phyloP scores from a whole-genome alignment of 2,113 vertebrate species.

The Mola mola region DNA sequence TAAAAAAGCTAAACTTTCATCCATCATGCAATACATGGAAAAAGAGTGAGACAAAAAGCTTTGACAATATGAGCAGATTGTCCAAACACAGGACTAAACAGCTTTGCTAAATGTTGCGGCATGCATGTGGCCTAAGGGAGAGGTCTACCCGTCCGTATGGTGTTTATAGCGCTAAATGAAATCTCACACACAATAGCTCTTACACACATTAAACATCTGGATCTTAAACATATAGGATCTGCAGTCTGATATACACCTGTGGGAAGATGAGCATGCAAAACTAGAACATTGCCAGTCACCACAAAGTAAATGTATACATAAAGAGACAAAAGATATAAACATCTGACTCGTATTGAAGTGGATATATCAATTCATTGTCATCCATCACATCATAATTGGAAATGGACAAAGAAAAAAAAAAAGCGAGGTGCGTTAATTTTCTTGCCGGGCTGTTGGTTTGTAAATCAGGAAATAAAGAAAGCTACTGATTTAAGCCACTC shows the following conservation, averaged over 20 bases:
- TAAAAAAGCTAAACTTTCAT: not conserved
- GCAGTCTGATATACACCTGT: conserved; percentile 15
- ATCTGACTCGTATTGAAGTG: not conserved
- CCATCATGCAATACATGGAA: rapidly evolving
- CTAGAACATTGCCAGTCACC: not conserved
- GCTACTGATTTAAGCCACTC: conserved; percentile 10
- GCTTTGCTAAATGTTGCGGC: conserved; percentile 15
- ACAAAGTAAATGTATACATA: conserved; percentile 14
- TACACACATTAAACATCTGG: conserved; percentile 42
- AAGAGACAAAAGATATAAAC: not conserved
- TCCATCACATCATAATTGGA: conserved; percentile 3
- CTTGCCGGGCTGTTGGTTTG: too few species aligned
- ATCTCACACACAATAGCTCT: conserved; percentile 24
- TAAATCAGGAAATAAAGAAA: conserved; percentile 24
- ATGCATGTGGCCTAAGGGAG: conserved; percentile 37
- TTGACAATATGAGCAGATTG: conserved; percentile 42
- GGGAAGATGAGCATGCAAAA: conserved; percentile 14
- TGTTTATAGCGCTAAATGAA: conserved; percentile 35
- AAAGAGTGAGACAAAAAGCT: not conserved
- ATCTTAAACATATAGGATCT: conserved; percentile 43
- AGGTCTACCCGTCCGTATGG: conserved; percentile 39
- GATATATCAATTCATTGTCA: conserved; percentile 14
- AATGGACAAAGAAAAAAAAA: conserved; percentile 3
- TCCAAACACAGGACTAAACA: conserved; percentile 32
- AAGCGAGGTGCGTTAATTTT: too few species aligned